phyloP scores from a whole-genome alignment of 2,113 vertebrate genomes.

The Sinocyclocheilus grahami region DNA sequence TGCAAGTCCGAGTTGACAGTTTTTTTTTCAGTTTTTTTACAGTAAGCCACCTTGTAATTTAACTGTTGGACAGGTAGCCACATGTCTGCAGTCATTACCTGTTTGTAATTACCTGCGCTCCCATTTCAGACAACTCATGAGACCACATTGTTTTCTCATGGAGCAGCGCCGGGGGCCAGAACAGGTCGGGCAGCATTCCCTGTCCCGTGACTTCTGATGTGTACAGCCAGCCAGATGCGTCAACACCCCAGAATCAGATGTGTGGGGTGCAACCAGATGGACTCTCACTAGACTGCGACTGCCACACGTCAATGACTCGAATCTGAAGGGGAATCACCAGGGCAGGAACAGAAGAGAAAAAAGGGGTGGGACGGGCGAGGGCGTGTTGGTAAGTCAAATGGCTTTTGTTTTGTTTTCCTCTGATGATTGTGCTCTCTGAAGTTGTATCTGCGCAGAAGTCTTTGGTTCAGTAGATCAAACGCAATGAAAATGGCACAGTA shows the following conservation, averaged over 20 bases:
- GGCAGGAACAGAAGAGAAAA: background rate
- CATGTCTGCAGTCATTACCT: background rate
- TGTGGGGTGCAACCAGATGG: background rate
- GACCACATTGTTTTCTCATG: background rate
- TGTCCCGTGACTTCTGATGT: background rate
- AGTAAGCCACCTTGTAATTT: background rate
- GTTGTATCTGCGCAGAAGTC: background rate
- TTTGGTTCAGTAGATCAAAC: background rate
- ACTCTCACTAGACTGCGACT: background rate
- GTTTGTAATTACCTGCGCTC: constrained; percentile 35
- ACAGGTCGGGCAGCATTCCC: constrained; percentile 63
- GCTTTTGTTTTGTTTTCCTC: background rate
- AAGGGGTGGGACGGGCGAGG: background rate
- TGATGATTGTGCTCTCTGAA: background rate
- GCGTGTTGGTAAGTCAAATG: constrained; percentile 30
- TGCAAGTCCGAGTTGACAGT: background rate
- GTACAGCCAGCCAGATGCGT: background rate
- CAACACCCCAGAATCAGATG: constrained; percentile 18
- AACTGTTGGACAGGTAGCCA: constrained; percentile 9
- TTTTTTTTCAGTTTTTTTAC: background rate
- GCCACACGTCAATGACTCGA: background rate
- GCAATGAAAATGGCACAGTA: background rate
- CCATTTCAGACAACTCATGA: background rate
- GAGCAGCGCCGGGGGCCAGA: constrained; percentile 35
- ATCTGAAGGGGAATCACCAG: constrained; percentile 14